These are phyloP conservation scores for Puffinus mauretanicus DNA, from an alignment of 2,113 vertebrate species.

Conservation along the genomic window DNA sequence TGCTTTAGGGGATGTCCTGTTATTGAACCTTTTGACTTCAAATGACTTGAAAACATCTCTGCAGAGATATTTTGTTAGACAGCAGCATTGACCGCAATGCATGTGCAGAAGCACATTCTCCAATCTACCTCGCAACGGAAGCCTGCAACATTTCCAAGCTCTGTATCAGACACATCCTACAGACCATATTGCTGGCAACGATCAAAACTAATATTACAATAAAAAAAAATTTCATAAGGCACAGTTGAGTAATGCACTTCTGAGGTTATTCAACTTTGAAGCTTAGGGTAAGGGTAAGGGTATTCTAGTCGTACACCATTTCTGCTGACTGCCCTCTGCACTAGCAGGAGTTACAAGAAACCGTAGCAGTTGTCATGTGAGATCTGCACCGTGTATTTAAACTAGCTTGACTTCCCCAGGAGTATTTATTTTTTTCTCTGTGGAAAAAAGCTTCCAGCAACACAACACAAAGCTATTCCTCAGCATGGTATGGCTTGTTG, in stretches of 20 bases:
- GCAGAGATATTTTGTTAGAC: background rate
- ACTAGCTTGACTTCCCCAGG: background rate
- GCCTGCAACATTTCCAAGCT: background rate
- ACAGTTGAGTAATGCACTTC: background rate
- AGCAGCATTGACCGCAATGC: background rate
- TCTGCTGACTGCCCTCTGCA: conserved; percentile 18
- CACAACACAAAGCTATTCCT: background rate
- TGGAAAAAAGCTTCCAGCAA: background rate
- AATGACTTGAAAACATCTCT: background rate
- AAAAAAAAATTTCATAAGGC: background rate
- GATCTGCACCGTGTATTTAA: background rate
- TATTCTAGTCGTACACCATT: background rate
- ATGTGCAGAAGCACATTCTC: background rate
- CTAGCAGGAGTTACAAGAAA: background rate
- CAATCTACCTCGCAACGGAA: background rate
- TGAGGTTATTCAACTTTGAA: background rate
- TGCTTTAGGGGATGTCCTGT: background rate
- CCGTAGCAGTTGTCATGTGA: background rate
- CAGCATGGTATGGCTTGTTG: background rate
- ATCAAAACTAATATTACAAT: background rate
- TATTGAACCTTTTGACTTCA: background rate
- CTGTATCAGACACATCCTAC: background rate
- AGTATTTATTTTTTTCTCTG: background rate
- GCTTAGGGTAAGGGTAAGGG: background rate
- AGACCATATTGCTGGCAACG: background rate